These are phyloP conservation scores for Falcunculus frontatus DNA, from an alignment of 2,113 vertebrate species.

Conservation along the genomic window DNA sequence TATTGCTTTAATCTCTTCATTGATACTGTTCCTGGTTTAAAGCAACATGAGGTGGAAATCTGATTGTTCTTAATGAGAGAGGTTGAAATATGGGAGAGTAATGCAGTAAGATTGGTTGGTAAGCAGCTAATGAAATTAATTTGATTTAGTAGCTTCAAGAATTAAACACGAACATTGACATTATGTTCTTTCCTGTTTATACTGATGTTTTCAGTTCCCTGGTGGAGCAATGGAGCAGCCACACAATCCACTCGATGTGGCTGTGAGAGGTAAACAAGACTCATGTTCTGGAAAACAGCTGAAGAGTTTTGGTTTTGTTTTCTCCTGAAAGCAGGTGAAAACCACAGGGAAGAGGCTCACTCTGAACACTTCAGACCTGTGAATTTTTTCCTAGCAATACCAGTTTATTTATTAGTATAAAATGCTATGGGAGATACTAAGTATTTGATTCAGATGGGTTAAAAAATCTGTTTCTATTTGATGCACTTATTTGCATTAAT, in stretches of 20 bases:
- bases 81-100: not conserved
- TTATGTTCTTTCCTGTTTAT: not conserved
- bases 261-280: not conserved
- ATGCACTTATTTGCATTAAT: not conserved
- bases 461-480: not conserved
- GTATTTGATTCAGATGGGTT: not conserved
- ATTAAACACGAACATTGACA: not conserved
- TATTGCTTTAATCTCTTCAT: not conserved
- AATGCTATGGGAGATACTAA: not conserved
- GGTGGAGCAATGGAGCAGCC: not conserved
- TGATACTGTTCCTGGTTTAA: not conserved
- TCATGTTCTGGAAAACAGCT: not conserved
- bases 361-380: not conserved
- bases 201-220: not conserved
- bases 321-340: not conserved
- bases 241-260: not conserved
- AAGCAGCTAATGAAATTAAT: not conserved
- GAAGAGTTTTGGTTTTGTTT: not conserved
- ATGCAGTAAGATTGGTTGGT: not conserved
- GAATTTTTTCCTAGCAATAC: not conserved
- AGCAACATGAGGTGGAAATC: not conserved
- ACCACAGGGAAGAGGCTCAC: not conserved
- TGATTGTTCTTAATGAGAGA: not conserved
- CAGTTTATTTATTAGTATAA: not conserved
- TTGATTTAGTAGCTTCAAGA: slow-evolving; percentile 20